Base-by-base conservation (phyloP, 2,113 vertebrate genomes). In the Lathamus discolor region DNA sequence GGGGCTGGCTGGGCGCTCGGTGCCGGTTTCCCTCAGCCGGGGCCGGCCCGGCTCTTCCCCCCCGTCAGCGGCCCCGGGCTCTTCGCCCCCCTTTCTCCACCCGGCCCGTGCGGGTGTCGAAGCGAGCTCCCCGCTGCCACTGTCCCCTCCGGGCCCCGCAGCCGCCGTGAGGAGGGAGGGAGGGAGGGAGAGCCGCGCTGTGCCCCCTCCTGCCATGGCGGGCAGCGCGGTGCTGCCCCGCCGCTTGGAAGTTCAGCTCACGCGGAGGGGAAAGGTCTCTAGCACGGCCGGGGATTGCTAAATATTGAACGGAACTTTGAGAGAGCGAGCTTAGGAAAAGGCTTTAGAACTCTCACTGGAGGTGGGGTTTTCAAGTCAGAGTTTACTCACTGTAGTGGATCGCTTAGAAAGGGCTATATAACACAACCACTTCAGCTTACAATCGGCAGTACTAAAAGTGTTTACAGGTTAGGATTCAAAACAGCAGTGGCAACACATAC, bases 221-320 rank as follows among this genome's bases (percentile, higher is more conserved):
- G 48, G 64, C 37, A 35, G 22, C 4, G 13, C 14, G 15, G 39
- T 5, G 48, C 49, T 41, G n/a, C 18, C 10, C 46, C 3, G 24
- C 29, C 29, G 0, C 18, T 25, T 17, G 4, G 7, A 10, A 23
- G 63, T 0, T 9, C 41, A 33, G 55, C 68, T 57, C 55, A 0
- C 5, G 63, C 31, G 22, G 23, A 20, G 27, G 6, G 51, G 20
- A 39, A 35, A 59, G n/a, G 12, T 44, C 31, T 11, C 13, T 4
- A 3, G 6, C 43, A 37, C 4, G 12, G 37, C 31, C 31, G 48
- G 31, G 48, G 57, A 31, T 31, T 20, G 4, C 12, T 2, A 8
- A 31, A 22, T 57, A 20, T 6, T 33, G 54, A 20, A 57, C 12
- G 54, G 54, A 57, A 22, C 54, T 57, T 13, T 57, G 54, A 57